Evolutionary conservation across 2,888 invertebrate genomes (phyloP).

Genomic region (Brachypterus glaber): DNA sequence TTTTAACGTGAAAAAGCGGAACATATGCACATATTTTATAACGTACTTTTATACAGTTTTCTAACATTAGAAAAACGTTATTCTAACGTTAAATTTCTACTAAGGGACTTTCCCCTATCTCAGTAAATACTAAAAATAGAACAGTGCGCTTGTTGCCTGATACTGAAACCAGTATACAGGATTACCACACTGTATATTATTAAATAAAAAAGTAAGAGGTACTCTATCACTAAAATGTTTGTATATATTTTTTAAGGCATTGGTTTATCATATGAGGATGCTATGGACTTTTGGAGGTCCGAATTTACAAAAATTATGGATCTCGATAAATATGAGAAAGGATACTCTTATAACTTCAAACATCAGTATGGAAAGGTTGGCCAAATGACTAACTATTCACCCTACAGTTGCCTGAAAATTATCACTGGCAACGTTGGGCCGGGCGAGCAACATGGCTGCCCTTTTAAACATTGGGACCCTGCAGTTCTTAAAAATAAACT

Average conservation of each 20-base stretch:
- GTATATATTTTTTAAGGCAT: constrained; percentile 39
- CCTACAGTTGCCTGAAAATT: constrained; percentile 86
- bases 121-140: no score
- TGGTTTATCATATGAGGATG: constrained; percentile 84
- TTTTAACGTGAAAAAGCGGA: no score
- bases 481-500: constrained; percentile 63
- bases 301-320: constrained; percentile 85
- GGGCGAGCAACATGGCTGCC: constrained; percentile 89
- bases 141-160: no score
- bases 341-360: constrained; percentile 81
- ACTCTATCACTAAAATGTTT: neutral
- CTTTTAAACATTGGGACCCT: constrained; percentile 74
- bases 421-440: constrained; percentile 66
- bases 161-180: no score
- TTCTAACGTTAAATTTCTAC: no score
- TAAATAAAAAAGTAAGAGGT: no score
- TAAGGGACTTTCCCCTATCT: no score
- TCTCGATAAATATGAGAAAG: constrained; percentile 82
- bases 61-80: no score
- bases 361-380: constrained; percentile 96
- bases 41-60: no score
- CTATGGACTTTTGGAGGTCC: constrained; percentile 79
- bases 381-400: constrained; percentile 76
- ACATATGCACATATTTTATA: no score
- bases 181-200: no score